Evolutionary conservation across 2,113 vertebrate species (phyloP), one percentile per base, ranked within the genome.

Genomic region (Pan troglodytes): DNA sequence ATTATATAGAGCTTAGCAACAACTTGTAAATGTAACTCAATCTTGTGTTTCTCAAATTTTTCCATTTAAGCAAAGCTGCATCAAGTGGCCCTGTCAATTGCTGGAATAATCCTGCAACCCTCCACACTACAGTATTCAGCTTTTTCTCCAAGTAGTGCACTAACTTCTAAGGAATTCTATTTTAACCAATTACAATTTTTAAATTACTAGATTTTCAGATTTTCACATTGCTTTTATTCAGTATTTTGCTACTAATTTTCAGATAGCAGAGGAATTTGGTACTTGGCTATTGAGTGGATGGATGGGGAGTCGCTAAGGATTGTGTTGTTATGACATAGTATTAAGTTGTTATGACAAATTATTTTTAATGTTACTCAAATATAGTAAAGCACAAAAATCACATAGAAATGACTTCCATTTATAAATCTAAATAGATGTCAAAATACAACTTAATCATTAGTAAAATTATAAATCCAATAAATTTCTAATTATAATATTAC

Each of bases 101-200:
- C 12, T 18, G 45, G 27, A 16, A 94, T 38, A 67, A 35, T 3
- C 22, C 16, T 43, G 4, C 23, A 90, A 40, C 6, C 0, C 64
- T 8, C 25, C 27, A 43, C 6, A 67, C 0, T 32, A 23, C 30
- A 30, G 3, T 32, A 38, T 61, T 43, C 9, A 35, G 45, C 1
- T 61, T 93, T 75, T 27, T 17, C 16, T 52, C 55, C 55, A 70
- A 38, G 0, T 50, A 70, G 75, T 67, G 45, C 67, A 3, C 1
- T 88, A 55, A 40, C 23, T 96, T 93, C 48, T 50, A 90, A 80
- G 93, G 17, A 14, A 92, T n/a, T 59, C 3, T 73, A 2, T 17
- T 80, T 80, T 20, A 87, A 82, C 50, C 0, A 1, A 64, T 64
- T 14, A 64, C 5, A 45, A 55, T 85, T 61, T 32, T 40, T 43